Evolutionary conservation across 2,113 vertebrate genomes (phyloP), one percentile per base, ranked within the genome.

Genomic region (Prietella phreatophila): DNA sequence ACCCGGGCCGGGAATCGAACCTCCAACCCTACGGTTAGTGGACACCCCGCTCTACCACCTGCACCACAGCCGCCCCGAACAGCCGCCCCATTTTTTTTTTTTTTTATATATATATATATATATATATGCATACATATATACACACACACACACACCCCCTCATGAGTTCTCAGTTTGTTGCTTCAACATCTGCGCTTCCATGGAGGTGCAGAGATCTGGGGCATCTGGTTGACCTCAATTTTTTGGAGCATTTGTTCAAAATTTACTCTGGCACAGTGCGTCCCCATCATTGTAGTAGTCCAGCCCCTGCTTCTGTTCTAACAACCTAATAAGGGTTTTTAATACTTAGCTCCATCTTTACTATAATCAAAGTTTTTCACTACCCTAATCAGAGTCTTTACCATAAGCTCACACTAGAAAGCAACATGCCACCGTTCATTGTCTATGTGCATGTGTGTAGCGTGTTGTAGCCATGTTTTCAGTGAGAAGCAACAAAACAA

Each of bases 241-340:
- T 73, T 71, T 73, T 73, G 19, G 33, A 73, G 69, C 6, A 8
- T 73, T 75, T 75, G 69, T 75, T 39, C 9, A 8, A 73, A 73
- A 73, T 36, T 33, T 9, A 71, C 33, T 13, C 65, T 13, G 13
- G 65, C n/a, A 67, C 65, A 67, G 30, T 6, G 15, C 0, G 15
- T 33, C 5, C 67, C 67, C 20, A 73, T 7, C 7, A 73, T 73
- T 17, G 69, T 47, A 47, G 42, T 47, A 47, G 42, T 42, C 69
- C 69, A 60, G 55, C 14, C 17, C 84, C 33, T 42, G 3, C 11
- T 55, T 75, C 55, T 60, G 25, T 30, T 7, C 33, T 58, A 42
- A 85, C 75, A 69, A 75, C 22, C 33, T 58, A 42, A 85, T 85
- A 69, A 75, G 53, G 17, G 33, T 75, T 75, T 75, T 42, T 25